Base-by-base conservation (phyloP, 2,888 invertebrate species). In the Yponomeuta cagnagella region DNA sequence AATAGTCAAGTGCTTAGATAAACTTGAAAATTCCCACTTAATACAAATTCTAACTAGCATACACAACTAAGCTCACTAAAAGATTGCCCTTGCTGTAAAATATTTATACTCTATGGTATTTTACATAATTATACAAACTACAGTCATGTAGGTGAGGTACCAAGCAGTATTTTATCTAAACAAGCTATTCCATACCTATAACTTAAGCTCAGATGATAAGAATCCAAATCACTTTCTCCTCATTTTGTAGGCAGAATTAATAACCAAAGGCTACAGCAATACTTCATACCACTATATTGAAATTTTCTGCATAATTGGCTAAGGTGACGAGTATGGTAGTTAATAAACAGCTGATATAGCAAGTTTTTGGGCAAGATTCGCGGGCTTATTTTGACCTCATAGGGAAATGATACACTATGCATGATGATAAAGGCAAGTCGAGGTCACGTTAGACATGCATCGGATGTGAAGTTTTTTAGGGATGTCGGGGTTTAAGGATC, bases 391-490 rank as follows among this genome's bases (percentile, higher is more conserved):
- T 58, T 58, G 52, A 58, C 52, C 52, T 58, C 52, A 4, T 58
- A 12, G 12, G 52, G 52, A 58, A 15, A 58, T 15, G 52, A 58
- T 15, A 15, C 43, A 1, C 3, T 58, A 6, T 58, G 12, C 52
- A 15, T 15, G 52, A 52, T 52, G 37, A 43, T 43, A 43, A 43
- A 33, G 33, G 33, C 0, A 6, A 58, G 52, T 58, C 52, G 52
- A 58, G 52, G 52, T 58, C 52, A 58, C 52, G 52, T 15, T 58
- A 15, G 1, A 15, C 15, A 71, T 64, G 64, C 64, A 64, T 64
- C 64, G 68, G 72, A 71, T 69, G 72, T 73, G 48, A 63, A 75
- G 71, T 73, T 73, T 73, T 70, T 58, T 58, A 58, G 12, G 15
- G 15, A 15, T 3, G 0, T 4, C 15, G 15, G 52, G 15, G 15